Base-by-base conservation (phyloP, 1,140 invertebrate species). In the Aleiodes sp. region DNA sequence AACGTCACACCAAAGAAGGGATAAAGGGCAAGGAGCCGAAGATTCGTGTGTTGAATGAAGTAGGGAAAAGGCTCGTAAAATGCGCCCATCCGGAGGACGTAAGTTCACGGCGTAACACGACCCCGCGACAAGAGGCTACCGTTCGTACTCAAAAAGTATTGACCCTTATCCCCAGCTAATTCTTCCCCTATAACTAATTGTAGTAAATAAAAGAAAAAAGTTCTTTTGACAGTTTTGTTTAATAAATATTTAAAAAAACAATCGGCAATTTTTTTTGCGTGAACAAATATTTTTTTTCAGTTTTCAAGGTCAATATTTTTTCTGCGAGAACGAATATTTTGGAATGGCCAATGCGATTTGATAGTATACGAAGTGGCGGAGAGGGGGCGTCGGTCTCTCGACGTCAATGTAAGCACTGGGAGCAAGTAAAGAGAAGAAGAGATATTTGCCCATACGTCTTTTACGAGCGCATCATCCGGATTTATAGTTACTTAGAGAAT, bases 391-490 rank as follows among this genome's bases (percentile, higher is more conserved):
- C 21, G 21, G 1, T 9, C 56, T 33, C 56, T 29, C 10, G 19
- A 29, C 56, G 56, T 59, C 24, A 21, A 33, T 28, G 56, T 33
- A n/a, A 33, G 28, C n/a, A 43, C 6, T 43, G 12, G 39, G 14
- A n/a, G n/a, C n/a, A n/a, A n/a, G n/a, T n/a, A n/a, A n/a, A n/a
- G n/a, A n/a, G n/a, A n/a, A n/a, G n/a, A n/a, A 16, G n/a, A 43
- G 19, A 43, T 16, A n/a, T 43, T 16, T 14, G 39, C n/a, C 39
- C 39, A 16, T 43, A 67, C 72, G 72, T 70, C 70, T 76, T 75
- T 76, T 76, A 76, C 67, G 73, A 76, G 60, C 70, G 35, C 71
- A 72, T 76, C 73, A 73, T 67, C 68, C 68, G 71, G 70, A 75
- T 75, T 76, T 76, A 76, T 75, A 75, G 71, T 76, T 73, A 72